phyloP scores from a whole-genome alignment of 2,797 vertebrate species.

The Tapirus indicus region DNA sequence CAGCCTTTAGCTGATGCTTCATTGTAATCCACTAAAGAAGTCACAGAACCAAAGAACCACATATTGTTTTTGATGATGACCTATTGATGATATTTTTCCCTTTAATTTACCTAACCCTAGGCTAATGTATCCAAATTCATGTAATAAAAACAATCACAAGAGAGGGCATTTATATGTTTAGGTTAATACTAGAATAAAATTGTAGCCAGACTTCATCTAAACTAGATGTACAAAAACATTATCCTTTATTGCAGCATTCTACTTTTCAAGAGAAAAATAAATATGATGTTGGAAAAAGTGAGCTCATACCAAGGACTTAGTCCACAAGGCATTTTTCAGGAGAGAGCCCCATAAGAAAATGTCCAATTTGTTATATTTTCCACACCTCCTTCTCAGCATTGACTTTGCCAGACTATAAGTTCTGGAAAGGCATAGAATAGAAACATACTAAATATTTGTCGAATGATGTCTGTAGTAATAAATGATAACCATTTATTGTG shows the following conservation, averaged over 20 bases:
- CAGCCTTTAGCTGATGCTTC: conserved; percentile 79
- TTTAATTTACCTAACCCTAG: conserved; percentile 67
- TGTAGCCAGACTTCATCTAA: conserved; percentile 5
- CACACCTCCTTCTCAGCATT: neutral
- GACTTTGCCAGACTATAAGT: neutral
- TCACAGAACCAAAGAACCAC: conserved; percentile 69
- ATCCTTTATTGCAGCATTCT: neutral
- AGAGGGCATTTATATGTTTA: neutral
- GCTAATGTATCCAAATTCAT: conserved; percentile 63
- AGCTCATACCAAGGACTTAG: neutral
- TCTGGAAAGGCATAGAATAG: neutral
- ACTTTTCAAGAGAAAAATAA: conserved; percentile 37
- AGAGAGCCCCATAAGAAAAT: neutral
- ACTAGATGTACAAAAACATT: neutral
- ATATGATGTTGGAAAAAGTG: neutral
- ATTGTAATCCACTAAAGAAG: conserved; percentile 82
- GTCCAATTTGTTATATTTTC: neutral
- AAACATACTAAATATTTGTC: conserved; percentile 3
- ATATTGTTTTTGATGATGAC: conserved; percentile 78
- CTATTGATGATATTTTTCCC: conserved; percentile 63
- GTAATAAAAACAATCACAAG: conserved; percentile 44
- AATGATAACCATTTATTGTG: neutral
- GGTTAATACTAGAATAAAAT: conserved; percentile 53
- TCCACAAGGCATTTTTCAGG: neutral
- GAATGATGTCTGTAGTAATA: neutral